phyloP scores from a whole-genome alignment of 2,888 invertebrate species.

The Sycophila texana region DNA sequence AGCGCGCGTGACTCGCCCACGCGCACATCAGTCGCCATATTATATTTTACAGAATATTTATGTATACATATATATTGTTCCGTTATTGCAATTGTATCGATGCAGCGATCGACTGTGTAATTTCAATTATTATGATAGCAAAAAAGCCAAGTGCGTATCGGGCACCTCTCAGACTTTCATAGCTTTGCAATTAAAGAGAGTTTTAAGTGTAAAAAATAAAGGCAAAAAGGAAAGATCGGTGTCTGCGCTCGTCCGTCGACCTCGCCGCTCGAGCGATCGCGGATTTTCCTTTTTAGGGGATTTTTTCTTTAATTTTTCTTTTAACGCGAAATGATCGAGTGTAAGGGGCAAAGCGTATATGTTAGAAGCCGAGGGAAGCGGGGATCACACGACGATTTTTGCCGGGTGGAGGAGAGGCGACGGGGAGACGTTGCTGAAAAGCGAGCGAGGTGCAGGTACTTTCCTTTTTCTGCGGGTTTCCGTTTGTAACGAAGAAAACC shows the following conservation, averaged over 20 bases:
- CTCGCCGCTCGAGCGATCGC: neutral
- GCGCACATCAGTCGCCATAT: conserved; percentile 67
- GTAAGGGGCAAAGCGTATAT: too few species aligned
- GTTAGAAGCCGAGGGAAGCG: too few species aligned
- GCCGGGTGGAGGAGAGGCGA: neutral
- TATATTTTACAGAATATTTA: conserved; percentile 72
- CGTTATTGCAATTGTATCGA: conserved; percentile 66
- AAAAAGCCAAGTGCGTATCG: conserved; percentile 27
- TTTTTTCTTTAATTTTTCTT: neutral
- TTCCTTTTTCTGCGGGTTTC: conserved; percentile 17
- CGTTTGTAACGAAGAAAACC: conserved; percentile 50
- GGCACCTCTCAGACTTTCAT: conserved; percentile 24
- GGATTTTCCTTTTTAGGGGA: neutral
- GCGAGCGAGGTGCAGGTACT: conserved; percentile 13
- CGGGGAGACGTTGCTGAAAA: neutral
- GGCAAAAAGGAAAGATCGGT: conserved; percentile 31
- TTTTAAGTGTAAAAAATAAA: conserved; percentile 2
- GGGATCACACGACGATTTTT: too few species aligned
- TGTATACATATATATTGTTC: conserved; percentile 70
- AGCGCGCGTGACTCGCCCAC: conserved; percentile 44
- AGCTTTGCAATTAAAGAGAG: conserved; percentile 38
- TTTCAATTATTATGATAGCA: conserved; percentile 30
- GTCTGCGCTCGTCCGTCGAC: conserved; percentile 9
- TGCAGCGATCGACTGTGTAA: conserved; percentile 47
- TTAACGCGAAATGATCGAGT: neutral